phyloP scores from a whole-genome alignment of 2,113 vertebrate genomes.

The Hemibagrus wyckioides region DNA sequence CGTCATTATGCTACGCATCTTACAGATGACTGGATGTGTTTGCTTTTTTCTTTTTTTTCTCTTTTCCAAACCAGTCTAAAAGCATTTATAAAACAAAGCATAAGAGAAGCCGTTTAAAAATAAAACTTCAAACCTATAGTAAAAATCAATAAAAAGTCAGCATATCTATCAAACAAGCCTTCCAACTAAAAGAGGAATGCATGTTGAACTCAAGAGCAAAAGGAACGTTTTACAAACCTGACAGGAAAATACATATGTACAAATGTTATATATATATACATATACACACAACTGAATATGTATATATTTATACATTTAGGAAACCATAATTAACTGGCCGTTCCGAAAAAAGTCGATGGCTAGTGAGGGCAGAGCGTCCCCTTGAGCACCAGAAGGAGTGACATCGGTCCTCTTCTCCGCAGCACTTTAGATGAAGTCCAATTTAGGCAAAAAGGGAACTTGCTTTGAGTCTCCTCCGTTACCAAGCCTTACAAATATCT shows the following conservation, averaged over 20 bases:
- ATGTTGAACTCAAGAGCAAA: conserved; percentile 84
- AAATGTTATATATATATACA: conserved; percentile 59
- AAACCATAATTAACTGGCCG: conserved; percentile 77
- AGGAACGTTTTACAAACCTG: conserved; percentile 86
- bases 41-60: conserved; percentile 7
- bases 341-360: conserved; percentile 80
- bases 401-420: conserved; percentile 49
- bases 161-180: conserved; percentile 66
- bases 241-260: conserved; percentile 78
- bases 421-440: conserved; percentile 51
- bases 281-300: conserved; percentile 56
- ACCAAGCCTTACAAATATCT: conserved; percentile 38
- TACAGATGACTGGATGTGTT: conserved; percentile 49
- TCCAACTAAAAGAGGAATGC: conserved; percentile 90
- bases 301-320: conserved; percentile 52
- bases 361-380: conserved; percentile 84
- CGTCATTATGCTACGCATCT: conserved; percentile 35
- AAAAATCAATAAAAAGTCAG: conserved; percentile 52
- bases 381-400: conserved; percentile 81
- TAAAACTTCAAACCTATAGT: conserved; percentile 56
- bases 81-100: conserved; percentile 55
- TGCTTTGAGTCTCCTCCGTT: background rate
- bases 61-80: conserved; percentile 73
- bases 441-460: conserved; percentile 63
- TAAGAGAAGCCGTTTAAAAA: conserved; percentile 50